These are phyloP conservation scores for Meiosimyza platycephala DNA, from an alignment of 2,888 invertebrate genomes.

Conservation along the genomic window DNA sequence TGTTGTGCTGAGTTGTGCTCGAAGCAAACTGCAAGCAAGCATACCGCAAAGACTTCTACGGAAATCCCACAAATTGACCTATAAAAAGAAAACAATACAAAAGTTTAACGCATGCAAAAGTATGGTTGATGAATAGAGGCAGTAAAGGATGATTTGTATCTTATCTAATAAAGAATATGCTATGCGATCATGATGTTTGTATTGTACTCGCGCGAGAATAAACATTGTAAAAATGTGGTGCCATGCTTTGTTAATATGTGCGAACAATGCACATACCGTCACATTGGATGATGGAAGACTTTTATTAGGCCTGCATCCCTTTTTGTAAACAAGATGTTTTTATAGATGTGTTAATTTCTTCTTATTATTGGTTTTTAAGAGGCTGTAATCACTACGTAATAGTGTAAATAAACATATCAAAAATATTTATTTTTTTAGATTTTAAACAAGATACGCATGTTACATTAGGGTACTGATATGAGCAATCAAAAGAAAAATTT, in stretches of 20 bases:
- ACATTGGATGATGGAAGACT: slow-evolving; percentile 43
- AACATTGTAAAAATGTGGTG: slow-evolving; percentile 20
- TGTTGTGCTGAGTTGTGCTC: background rate
- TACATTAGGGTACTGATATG: too few species aligned
- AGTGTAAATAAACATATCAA: slow-evolving; percentile 54
- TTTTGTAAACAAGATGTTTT: slow-evolving; percentile 48
- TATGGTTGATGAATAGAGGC: background rate
- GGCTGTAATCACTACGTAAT: slow-evolving; percentile 55
- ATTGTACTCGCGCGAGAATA: too few species aligned
- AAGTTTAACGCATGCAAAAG: slow-evolving; percentile 15
- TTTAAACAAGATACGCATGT: too few species aligned
- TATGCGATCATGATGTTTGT: too few species aligned
- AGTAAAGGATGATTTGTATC: too few species aligned
- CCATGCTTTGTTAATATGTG: slow-evolving; percentile 1
- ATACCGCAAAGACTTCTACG: background rate
- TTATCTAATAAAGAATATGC: too few species aligned
- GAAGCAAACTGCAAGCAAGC: background rate
- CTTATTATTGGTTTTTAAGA: slow-evolving; percentile 53
- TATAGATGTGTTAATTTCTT: slow-evolving; percentile 58
- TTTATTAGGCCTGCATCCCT: slow-evolving; percentile 47
- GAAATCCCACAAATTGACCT: background rate
- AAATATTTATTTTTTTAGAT: too few species aligned
- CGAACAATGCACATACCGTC: slow-evolving; percentile 11
- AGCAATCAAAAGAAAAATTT: too few species aligned
- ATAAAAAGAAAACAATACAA: background rate